These are phyloP conservation scores for Coluber constrictor DNA, from an alignment of 2,797 vertebrate species.

Conservation along the genomic window DNA sequence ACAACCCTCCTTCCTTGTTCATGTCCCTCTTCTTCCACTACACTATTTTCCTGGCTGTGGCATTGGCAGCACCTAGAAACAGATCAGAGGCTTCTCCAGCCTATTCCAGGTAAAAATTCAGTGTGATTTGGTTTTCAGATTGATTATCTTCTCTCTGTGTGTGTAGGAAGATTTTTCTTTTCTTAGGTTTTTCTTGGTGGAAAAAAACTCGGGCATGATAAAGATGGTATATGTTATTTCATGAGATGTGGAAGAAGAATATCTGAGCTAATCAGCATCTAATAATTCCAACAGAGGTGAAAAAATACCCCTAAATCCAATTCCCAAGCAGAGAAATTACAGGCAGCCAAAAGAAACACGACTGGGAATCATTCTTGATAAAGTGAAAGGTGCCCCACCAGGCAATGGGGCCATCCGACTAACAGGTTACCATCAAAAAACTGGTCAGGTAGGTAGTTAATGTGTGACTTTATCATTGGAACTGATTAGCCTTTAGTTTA, in stretches of 20 bases:
- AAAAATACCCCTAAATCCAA: background rate
- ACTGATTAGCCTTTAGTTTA: background rate
- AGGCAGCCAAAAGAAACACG: background rate
- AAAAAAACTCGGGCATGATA: background rate
- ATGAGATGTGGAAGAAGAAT: background rate
- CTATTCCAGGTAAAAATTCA: conserved; percentile 7
- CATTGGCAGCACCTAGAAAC: background rate
- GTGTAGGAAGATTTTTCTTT: background rate
- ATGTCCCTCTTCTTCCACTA: background rate
- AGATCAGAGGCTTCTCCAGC: background rate
- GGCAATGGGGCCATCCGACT: conserved; percentile 55
- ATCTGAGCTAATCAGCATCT: background rate
- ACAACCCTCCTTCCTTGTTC: background rate
- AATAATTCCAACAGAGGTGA: background rate
- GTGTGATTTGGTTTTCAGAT: background rate
- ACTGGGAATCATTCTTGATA: conserved; percentile 54
- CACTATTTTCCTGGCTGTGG: background rate
- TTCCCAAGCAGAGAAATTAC: background rate
- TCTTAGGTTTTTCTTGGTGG: background rate
- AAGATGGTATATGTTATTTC: background rate
- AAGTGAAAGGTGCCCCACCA: conserved; percentile 48
- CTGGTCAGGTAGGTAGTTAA: conserved; percentile 43
- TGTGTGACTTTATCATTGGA: background rate
- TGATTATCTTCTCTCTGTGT: background rate
- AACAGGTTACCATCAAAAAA: conserved; percentile 54